Conservation (phyloP, 2,113 vertebrate genomes). For the Cephalopterus ornatus region DNA sequence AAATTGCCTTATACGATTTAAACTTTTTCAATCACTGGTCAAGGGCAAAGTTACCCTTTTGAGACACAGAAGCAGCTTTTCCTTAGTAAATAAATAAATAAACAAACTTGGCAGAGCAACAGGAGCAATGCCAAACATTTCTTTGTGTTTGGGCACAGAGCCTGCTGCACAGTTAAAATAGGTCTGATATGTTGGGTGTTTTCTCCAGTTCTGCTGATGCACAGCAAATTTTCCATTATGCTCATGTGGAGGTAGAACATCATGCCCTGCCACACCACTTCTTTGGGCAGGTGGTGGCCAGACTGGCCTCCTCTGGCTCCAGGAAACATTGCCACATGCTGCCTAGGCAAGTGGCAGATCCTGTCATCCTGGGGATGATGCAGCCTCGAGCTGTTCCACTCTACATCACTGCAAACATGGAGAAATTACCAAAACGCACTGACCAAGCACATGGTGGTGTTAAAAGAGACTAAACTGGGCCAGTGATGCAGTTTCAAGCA, state of each 20-base stretch:
- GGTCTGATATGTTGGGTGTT: rapidly evolving
- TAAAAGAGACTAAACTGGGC: not conserved
- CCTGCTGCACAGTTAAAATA: not conserved
- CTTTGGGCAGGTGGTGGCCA: not conserved
- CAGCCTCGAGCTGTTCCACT: not conserved
- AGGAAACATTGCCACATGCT: rapidly evolving
- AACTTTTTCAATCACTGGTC: not conserved
- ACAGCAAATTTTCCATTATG: not conserved
- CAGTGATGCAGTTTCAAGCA: not conserved
- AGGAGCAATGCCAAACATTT: not conserved
- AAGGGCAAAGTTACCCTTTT: not conserved
- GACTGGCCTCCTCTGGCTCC: not conserved
- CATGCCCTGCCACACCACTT: rapidly evolving
- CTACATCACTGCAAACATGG: not conserved
- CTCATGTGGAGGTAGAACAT: rapidly evolving
- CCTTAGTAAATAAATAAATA: not conserved
- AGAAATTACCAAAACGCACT: not conserved
- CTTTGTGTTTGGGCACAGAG: not conserved
- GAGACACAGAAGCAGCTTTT: not conserved
- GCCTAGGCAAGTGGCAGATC: not conserved
- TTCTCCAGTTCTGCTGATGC: not conserved
- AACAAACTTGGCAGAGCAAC: not conserved
- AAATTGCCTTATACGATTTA: not conserved
- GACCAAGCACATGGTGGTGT: not conserved
- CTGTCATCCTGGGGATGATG: not conserved